Evolutionary conservation across 2,888 invertebrate genomes (phyloP).

Genomic region (Diarsia mendica): DNA sequence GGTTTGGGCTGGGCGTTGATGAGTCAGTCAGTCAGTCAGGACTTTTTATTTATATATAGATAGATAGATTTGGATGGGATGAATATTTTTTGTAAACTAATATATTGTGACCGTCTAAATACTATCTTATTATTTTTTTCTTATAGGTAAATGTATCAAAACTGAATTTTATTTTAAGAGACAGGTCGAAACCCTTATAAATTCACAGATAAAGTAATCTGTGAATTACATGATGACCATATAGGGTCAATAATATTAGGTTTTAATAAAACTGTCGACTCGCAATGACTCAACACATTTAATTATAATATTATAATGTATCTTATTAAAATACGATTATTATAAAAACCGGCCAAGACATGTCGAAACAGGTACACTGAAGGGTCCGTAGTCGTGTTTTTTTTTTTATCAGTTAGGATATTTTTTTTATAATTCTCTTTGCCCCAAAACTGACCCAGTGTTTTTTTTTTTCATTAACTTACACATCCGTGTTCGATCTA

Average conservation of each 20-base stretch:
- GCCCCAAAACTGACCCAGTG: too few species aligned
- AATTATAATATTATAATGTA: neutral
- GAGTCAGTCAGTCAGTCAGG: too few species aligned
- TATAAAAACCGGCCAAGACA: neutral
- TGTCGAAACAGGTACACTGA: neutral
- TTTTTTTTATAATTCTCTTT: neutral
- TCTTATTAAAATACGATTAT: neutral
- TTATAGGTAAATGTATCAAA: too few species aligned
- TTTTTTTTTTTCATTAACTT: neutral
- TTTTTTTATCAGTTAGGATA: too few species aligned
- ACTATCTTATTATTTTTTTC: too few species aligned
- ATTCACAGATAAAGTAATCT: neutral
- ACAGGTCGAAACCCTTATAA: neutral
- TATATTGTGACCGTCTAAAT: too few species aligned
- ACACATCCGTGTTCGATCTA: neutral
- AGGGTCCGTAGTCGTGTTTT: too few species aligned
- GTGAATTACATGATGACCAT: neutral
- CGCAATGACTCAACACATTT: conserved; percentile 1
- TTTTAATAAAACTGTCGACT: neutral
- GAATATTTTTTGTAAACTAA: too few species aligned
- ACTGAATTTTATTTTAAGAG: neutral
- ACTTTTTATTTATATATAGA: too few species aligned
- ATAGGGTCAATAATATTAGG: neutral
- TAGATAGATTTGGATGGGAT: too few species aligned
- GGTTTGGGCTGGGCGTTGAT: too few species aligned